Conservation (phyloP, 1,140 invertebrate species). For the Oncopeltus fasciatus region DNA sequence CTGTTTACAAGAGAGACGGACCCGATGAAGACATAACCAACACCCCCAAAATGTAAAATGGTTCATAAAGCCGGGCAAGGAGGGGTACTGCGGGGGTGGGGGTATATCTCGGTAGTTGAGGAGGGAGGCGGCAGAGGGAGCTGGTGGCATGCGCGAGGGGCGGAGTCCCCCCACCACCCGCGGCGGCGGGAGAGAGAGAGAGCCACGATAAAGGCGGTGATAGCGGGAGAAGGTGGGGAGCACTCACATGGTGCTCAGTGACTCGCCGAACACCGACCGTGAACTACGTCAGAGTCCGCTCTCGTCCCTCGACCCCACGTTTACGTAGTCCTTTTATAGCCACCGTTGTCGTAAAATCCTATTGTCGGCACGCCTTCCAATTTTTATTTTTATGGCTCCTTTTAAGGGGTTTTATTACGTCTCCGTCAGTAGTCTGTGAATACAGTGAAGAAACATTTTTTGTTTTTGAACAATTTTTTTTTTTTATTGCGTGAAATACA, state of each 20-base stretch:
- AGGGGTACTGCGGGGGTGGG: background rate
- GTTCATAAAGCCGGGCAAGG: conserved; percentile 13
- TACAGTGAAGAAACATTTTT: background rate
- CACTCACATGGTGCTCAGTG: background rate
- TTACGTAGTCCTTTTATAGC: conserved; percentile 12
- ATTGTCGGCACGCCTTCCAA: conserved; percentile 10
- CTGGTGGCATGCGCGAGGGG: background rate
- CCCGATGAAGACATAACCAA: conserved; percentile 6
- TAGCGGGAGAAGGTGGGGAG: background rate
- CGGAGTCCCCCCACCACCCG: conserved; percentile 11
- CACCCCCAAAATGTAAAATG: background rate
- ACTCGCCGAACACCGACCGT: conserved; percentile 1
- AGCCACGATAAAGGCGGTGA: conserved; percentile 7
- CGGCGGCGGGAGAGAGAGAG: background rate
- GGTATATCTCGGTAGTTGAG: conserved; percentile 4
- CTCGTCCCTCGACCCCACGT: background rate
- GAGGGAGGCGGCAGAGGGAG: conserved; percentile 2
- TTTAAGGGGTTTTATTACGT: conserved; percentile 14
- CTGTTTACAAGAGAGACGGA: conserved; percentile 4
- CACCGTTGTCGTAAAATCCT: conserved; percentile 9
- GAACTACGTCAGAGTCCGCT: conserved; percentile 5
- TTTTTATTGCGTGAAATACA: too few relatives aligned
- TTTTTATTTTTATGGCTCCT: conserved; percentile 16
- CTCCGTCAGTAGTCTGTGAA: conserved; percentile 2
- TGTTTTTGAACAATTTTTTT: background rate